Evolutionary conservation across 1,140 invertebrate species (phyloP).

Genomic region (Cylas formicarius): DNA sequence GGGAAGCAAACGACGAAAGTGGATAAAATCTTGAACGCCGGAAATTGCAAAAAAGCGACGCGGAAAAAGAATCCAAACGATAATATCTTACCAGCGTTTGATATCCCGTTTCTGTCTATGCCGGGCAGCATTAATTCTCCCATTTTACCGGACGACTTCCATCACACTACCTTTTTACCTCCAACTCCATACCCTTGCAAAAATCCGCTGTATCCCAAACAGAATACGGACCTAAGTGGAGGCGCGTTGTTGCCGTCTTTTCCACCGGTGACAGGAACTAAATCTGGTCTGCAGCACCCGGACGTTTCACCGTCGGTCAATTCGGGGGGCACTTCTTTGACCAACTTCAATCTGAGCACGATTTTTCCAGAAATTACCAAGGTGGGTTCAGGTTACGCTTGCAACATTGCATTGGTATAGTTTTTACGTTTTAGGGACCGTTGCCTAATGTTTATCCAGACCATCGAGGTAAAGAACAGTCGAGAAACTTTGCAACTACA

Average conservation of each 20-base stretch:
- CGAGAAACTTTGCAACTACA: constrained; percentile 6
- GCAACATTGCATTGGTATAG: neutral
- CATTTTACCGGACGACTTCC: constrained; percentile 39
- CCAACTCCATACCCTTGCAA: constrained; percentile 37
- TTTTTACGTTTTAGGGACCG: constrained; percentile 12
- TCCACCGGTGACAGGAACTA: constrained; percentile 20
- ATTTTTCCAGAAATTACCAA: constrained; percentile 66
- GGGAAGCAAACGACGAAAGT: constrained; percentile 12
- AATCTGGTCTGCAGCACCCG: constrained; percentile 30
- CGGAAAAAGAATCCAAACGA: constrained; percentile 24
- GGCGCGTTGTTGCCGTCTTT: constrained; percentile 28
- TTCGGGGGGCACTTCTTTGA: constrained; percentile 48
- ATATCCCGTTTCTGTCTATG: constrained; percentile 39
- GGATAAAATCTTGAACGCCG: constrained; percentile 17
- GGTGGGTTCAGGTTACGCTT: constrained; percentile 43
- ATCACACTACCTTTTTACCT: constrained; percentile 35
- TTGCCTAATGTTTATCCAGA: constrained; percentile 7
- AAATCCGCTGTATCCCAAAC: constrained; percentile 36
- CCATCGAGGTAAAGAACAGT: constrained; percentile 13
- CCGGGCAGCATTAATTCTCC: constrained; percentile 40
- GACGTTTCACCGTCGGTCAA: constrained; percentile 36
- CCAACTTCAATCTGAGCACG: constrained; percentile 61
- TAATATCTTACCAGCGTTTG: constrained; percentile 31
- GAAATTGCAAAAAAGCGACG: constrained; percentile 16
- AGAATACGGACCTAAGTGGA: constrained; percentile 21